Conservation (phyloP, 2,888 invertebrate genomes). For the Patella pellucida region DNA sequence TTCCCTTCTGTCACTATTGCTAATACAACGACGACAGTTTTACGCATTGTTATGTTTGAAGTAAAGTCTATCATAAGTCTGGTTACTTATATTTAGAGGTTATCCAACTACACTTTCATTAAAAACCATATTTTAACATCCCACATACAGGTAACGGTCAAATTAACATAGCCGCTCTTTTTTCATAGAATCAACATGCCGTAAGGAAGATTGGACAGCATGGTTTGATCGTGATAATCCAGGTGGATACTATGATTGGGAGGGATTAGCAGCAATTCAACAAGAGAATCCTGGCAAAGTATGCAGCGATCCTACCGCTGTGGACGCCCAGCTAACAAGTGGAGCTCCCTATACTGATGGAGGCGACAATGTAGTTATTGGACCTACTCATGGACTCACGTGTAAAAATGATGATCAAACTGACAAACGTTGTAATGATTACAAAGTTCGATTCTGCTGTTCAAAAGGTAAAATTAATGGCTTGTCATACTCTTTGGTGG, state of each 20-base stretch:
- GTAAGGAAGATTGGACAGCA: constrained; percentile 1
- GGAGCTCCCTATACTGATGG: not conserved
- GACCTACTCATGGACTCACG: not conserved
- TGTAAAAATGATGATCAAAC: not conserved
- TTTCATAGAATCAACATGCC: too few relatives aligned
- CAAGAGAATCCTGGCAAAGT: not conserved
- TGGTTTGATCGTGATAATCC: constrained; percentile 7
- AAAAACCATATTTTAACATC: too few relatives aligned
- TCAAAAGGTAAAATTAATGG: not conserved
- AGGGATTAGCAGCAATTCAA: not conserved
- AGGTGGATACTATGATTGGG: not conserved
- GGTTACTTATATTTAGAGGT: too few relatives aligned
- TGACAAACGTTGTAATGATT: not conserved
- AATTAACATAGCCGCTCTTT: too few relatives aligned
- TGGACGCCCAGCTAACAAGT: not conserved
- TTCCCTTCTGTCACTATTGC: too few relatives aligned
- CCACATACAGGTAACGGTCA: too few relatives aligned
- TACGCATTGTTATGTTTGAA: too few relatives aligned
- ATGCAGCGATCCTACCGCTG: not conserved
- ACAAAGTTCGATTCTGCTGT: constrained; percentile 11
- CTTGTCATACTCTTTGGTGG: too few relatives aligned
- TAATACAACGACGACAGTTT: too few relatives aligned
- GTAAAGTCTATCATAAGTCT: too few relatives aligned
- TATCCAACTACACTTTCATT: too few relatives aligned
- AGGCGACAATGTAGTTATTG: not conserved